These are phyloP conservation scores for Acronicta aceris DNA, from an alignment of 2,888 invertebrate species.

Conservation along the genomic window DNA sequence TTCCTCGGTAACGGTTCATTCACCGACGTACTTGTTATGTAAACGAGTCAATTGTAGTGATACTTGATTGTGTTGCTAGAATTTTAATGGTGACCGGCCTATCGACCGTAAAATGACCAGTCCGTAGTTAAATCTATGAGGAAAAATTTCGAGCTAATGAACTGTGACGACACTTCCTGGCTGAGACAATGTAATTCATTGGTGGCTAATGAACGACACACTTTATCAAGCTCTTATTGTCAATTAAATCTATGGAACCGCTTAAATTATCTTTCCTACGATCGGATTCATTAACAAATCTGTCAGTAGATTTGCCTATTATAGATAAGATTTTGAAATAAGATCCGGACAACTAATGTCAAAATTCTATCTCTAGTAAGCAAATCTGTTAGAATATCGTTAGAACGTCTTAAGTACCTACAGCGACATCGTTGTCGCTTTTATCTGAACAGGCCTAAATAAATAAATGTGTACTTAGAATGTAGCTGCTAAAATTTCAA, in stretches of 20 bases:
- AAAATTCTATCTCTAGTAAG: too few relatives aligned
- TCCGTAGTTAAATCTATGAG: constrained; percentile 26
- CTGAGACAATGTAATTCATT: constrained; percentile 28
- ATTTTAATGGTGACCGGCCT: constrained; percentile 49
- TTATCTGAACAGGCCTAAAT: too few relatives aligned
- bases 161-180: constrained; percentile 39
- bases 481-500: too few relatives aligned
- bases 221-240: neutral
- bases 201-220: constrained; percentile 11
- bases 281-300: too few relatives aligned
- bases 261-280: neutral
- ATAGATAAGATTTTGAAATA: too few relatives aligned
- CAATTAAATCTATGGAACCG: neutral
- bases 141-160: constrained; percentile 31
- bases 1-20: constrained; percentile 54
- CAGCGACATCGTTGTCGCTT: too few relatives aligned
- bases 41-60: constrained; percentile 53
- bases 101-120: constrained; percentile 49
- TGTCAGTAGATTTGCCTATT: too few relatives aligned
- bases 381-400: too few relatives aligned
- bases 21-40: constrained; percentile 58
- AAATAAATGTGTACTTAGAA: too few relatives aligned
- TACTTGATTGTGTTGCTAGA: constrained; percentile 46
- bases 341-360: too few relatives aligned
- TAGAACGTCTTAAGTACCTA: too few relatives aligned